Conservation (phyloP, 2,888 invertebrate species). For the Belgica antarctica region DNA sequence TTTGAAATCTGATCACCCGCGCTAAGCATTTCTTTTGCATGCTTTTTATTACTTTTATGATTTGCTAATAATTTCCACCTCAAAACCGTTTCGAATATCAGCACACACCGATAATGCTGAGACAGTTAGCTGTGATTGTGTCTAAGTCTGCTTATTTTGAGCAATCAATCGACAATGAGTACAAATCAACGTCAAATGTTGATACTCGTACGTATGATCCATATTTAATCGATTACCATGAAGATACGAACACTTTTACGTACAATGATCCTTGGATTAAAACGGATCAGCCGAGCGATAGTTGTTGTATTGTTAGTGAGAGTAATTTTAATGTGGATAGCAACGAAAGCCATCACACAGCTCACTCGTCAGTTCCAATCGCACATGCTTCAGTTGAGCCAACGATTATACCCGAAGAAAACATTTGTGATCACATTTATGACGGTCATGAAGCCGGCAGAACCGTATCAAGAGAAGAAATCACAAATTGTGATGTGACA, state of each 20-base stretch:
- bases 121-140: too few relatives aligned
- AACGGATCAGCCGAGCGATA: background rate
- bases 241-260: conserved; percentile 37
- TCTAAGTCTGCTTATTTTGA: too few relatives aligned
- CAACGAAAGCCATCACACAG: background rate
- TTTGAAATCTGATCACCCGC: too few relatives aligned
- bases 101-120: too few relatives aligned
- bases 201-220: conserved; percentile 27
- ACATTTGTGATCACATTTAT: background rate
- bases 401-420: background rate
- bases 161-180: too few relatives aligned
- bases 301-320: conserved; percentile 7
- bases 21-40: too few relatives aligned
- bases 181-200: too few relatives aligned
- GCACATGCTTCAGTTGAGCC: background rate
- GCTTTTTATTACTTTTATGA: too few relatives aligned
- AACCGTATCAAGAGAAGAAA: background rate
- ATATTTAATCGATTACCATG: conserved; percentile 35
- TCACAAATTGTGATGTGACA: background rate
- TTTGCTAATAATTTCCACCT: too few relatives aligned
- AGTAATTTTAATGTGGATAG: background rate
- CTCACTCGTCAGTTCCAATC: background rate
- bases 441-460: background rate
- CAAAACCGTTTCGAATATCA: too few relatives aligned
- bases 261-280: conserved; percentile 40